Evolutionary conservation across 2,113 vertebrate species (phyloP).

Genomic region (Campylorhamphus procurvoides): DNA sequence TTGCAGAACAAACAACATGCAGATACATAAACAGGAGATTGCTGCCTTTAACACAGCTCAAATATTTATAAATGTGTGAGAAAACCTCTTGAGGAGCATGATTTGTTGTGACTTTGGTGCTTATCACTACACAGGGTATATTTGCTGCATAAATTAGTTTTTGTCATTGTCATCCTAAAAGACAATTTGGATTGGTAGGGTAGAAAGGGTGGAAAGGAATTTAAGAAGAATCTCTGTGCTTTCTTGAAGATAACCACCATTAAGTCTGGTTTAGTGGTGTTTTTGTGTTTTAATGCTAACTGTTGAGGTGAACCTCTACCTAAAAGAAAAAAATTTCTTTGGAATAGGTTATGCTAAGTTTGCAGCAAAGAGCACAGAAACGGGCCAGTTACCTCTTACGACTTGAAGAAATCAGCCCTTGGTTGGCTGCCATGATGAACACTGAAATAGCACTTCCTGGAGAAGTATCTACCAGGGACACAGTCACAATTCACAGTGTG

Average conservation of each 20-base stretch:
- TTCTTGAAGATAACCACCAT: not conserved
- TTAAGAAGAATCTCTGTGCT: not conserved
- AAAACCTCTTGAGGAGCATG: not conserved
- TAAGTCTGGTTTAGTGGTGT: not conserved
- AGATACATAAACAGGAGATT: not conserved
- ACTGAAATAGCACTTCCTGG: slow-evolving; percentile 97
- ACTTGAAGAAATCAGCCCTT: slow-evolving; percentile 95
- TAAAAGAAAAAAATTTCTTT: not conserved
- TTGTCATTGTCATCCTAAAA: too few species aligned
- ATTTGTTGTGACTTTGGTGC: not conserved
- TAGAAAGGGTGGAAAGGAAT: not conserved
- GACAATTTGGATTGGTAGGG: not conserved
- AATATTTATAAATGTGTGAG: not conserved
- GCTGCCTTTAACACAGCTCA: not conserved
- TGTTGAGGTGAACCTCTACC: not conserved
- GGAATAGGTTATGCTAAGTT: slow-evolving; percentile 91
- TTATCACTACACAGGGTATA: not conserved
- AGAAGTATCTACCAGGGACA: slow-evolving; percentile 92
- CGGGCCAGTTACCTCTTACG: slow-evolving; percentile 92
- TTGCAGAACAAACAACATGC: not conserved
- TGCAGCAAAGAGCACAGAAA: slow-evolving; percentile 97
- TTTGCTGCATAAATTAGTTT: not conserved
- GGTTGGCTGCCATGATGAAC: slow-evolving; percentile 88
- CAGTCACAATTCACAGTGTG: slow-evolving; percentile 93
- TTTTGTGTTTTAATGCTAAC: not conserved